Percentiles rank a stretch among this genome's conserved stretches.
phyloP scores from a whole-genome alignment of 2,888 invertebrate genomes.

The Sesia bembeciformis region DNA sequence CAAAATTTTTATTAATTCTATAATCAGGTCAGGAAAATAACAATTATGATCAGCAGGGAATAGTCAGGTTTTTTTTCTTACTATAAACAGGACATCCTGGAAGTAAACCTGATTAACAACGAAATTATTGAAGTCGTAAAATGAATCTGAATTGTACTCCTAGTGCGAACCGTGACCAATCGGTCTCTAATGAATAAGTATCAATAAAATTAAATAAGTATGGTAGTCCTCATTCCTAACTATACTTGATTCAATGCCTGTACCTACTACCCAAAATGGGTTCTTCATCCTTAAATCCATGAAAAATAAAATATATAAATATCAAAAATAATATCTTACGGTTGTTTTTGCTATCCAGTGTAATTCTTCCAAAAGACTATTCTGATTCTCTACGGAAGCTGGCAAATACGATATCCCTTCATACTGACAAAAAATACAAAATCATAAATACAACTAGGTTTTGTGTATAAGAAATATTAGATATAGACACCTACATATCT shows the following conservation, averaged over 20 bases:
- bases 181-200: too few relatives aligned
- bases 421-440: neutral
- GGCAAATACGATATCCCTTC: constrained; percentile 43
- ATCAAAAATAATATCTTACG: constrained; percentile 31
- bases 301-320: constrained; percentile 3
- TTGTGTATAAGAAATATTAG: neutral
- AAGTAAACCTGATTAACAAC: too few relatives aligned
- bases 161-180: too few relatives aligned
- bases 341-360: constrained; percentile 65
- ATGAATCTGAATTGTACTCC: too few relatives aligned
- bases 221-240: too few relatives aligned
- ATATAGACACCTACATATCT: too few relatives aligned
- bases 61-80: too few relatives aligned
- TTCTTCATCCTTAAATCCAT: neutral
- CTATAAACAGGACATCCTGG: too few relatives aligned
- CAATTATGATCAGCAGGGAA: too few relatives aligned
- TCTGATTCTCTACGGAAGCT: constrained; percentile 33
- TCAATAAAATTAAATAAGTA: neutral
- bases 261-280: neutral
- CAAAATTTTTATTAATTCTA: too few relatives aligned
- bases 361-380: constrained; percentile 51
- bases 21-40: too few relatives aligned
- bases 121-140: too few relatives aligned
- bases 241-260: neutral
- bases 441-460: neutral